Base-by-base conservation (phyloP, 64 coral and sea anemone species). In the Stichodactyla helianthus region DNA sequence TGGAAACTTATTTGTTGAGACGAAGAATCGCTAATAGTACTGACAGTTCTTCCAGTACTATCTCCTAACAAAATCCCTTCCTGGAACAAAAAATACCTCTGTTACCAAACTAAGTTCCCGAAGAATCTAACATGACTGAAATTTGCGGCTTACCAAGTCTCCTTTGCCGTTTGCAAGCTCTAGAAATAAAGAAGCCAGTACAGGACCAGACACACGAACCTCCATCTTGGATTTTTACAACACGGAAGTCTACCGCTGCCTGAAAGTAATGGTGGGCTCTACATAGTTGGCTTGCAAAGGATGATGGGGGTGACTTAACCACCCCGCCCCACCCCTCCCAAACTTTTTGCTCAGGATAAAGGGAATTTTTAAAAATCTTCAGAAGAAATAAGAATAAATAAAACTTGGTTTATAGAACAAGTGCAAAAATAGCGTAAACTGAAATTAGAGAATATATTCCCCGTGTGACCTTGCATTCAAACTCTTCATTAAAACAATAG, bases 11-110 rank as follows among this genome's bases (percentile, higher is more conserved):
- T 83, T 19, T 92, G 83, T 54, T 92, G 81, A 8, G 90, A 86
- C 6, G 83, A 83, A 53, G 90, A 87, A 83, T 92, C 90, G n/a
- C 84, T 92, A 50, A 92, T 87, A 10, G 84, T 87, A 85, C 82
- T 92, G 7, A 82, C 64, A 55, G 86, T 87, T 35, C 85, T 77
- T 9, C 84, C 82, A 16, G 19, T 87, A 12, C 71, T 82, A 17
- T 92, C 74, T 52, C 90, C 90, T 18, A 92, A 82, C 80, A 92
- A 55, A 18, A 92, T 53, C 27, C 90, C 90, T 55, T 92, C 90
- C 90, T 92, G 67, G 55, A 53, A 74, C 6, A 31, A 82, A 51
- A 50, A 54, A 8, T 19, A 10, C 82, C 28, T 28, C 83, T 5
- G 78, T 25, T 12, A 80, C 10, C 62, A 14, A 67, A 19, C 12